Percentiles rank a stretch among this genome's conserved stretches.
These are phyloP conservation scores for Bolborhynchus lineola DNA, from an alignment of 2,113 vertebrate species.

Conservation along the genomic window DNA sequence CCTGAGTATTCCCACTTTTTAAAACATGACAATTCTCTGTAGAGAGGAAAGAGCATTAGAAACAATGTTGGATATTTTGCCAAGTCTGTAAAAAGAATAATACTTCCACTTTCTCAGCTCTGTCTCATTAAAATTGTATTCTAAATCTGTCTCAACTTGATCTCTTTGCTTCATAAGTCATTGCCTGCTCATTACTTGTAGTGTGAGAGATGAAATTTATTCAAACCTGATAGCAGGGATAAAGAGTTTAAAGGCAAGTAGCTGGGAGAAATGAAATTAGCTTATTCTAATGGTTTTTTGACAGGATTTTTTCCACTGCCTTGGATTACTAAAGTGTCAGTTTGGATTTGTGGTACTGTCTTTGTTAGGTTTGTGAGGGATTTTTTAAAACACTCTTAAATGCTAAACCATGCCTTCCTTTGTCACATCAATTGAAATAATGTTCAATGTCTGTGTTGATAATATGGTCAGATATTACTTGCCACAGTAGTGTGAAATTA, in stretches of 20 bases:
- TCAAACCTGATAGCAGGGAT: slow-evolving; percentile 76
- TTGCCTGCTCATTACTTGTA: slow-evolving; percentile 82
- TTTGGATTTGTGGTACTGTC: slow-evolving; percentile 68
- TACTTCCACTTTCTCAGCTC: slow-evolving; percentile 74
- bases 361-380: slow-evolving; percentile 59
- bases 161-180: slow-evolving; percentile 80
- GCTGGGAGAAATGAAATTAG: slow-evolving; percentile 78
- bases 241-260: slow-evolving; percentile 78
- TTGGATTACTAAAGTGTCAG: slow-evolving; percentile 65
- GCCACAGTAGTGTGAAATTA: slow-evolving; percentile 56
- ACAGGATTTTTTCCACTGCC: slow-evolving; percentile 64
- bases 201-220: slow-evolving; percentile 81
- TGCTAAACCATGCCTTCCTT: slow-evolving; percentile 30
- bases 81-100: slow-evolving; percentile 80
- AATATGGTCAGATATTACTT: slow-evolving; percentile 45
- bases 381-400: slow-evolving; percentile 48
- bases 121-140: slow-evolving; percentile 84
- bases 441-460: neutral
- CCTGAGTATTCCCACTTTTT: neutral
- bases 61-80: slow-evolving; percentile 79
- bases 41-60: slow-evolving; percentile 71
- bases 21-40: slow-evolving; percentile 55
- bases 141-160: slow-evolving; percentile 79
- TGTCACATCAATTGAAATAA: slow-evolving; percentile 38
- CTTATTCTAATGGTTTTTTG: slow-evolving; percentile 74